phyloP scores from a whole-genome alignment of 92 coral and sea anemone genomes.

The Blastomussa wellsi region DNA sequence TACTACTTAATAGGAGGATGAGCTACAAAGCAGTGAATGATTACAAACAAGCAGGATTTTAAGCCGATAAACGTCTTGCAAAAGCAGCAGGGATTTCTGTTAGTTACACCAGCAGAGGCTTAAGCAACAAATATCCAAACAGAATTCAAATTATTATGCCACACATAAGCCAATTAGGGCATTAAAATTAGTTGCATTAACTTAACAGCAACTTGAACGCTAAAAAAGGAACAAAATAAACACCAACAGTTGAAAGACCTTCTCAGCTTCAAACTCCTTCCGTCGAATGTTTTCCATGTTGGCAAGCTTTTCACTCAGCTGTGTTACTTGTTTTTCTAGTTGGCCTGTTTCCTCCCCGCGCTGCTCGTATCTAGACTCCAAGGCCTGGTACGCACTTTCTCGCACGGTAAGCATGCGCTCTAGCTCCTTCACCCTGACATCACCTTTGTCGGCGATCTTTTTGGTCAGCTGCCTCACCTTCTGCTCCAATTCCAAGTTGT shows the following conservation, averaged over 20 bases:
- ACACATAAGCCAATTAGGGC: not conserved
- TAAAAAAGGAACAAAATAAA: slow-evolving; percentile 6
- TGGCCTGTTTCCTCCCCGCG: slow-evolving; percentile 56
- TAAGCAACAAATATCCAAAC: not conserved
- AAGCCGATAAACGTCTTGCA: not conserved
- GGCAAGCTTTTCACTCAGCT: slow-evolving; percentile 86
- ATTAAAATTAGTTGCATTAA: not conserved
- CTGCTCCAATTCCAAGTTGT: slow-evolving; percentile 59
- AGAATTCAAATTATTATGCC: not conserved
- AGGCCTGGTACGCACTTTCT: slow-evolving; percentile 53
- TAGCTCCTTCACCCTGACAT: slow-evolving; percentile 64
- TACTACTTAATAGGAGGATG: too few relatives aligned
- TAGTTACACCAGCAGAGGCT: not conserved
- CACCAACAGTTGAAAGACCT: slow-evolving; percentile 67
- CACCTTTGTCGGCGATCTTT: slow-evolving; percentile 80
- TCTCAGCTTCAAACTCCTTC: slow-evolving; percentile 69
- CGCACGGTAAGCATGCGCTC: slow-evolving; percentile 71
- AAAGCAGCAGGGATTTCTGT: not conserved
- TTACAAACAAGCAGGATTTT: too few relatives aligned
- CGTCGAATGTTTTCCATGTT: slow-evolving; percentile 77
- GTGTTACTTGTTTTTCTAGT: slow-evolving; percentile 72
- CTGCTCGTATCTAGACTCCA: slow-evolving; percentile 56
- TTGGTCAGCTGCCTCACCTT: slow-evolving; percentile 64
- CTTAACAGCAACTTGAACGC: slow-evolving; percentile 1
- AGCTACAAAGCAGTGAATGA: not conserved